Evolutionary conservation across 2,888 invertebrate genomes (phyloP), one percentile per base, ranked within the genome.

Genomic region (Cephus pygmeus): DNA sequence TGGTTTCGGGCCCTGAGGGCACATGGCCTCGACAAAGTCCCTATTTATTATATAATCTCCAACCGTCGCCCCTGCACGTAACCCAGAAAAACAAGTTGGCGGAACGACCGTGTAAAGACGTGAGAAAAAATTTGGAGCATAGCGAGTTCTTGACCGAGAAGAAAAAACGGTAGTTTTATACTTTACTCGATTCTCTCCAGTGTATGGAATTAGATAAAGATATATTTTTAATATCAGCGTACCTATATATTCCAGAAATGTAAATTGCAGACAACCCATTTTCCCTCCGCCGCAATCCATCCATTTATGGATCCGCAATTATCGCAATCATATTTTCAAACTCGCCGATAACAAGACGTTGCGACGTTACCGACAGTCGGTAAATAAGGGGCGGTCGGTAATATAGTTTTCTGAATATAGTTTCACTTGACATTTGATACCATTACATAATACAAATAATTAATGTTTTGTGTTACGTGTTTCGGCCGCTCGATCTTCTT

Each of bases 1-100:
- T 71, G 33, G 71, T 33, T 71, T 71, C 9, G 71, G 33, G 71
- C 71, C 71, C 71, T 71, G 71, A 71, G 71, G 71, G 71, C 71
- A 71, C 71, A 9, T 71, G 71, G 31, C 71, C 71, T 34, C 71
- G 71, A 71, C 31, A 71, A 31, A 34, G 71, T 34, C 71, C 34
- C 31, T 71, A 71, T 71, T 71, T 71, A 71, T 71, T 71, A 71
- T 34, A 71, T 71, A 71, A 71, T 34, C 71, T 12, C 34, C 33
- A 71, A 15, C 31, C 33, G 71, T 34, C 34, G 30, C 12, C 15
- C 71, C 33, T 23, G 71, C 23, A 71, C 71, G 33, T 71, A 71
- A 71, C 71, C 71, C 71, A 71, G 31, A 71, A 71, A 56, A 71
- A 34, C 71, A 34, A 71, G 71, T 71, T 33, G 31, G 71, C 71